Evolutionary conservation across 2,888 invertebrate genomes (phyloP), one percentile per base, ranked within the genome.

Genomic region (Zygaena filipendulae): DNA sequence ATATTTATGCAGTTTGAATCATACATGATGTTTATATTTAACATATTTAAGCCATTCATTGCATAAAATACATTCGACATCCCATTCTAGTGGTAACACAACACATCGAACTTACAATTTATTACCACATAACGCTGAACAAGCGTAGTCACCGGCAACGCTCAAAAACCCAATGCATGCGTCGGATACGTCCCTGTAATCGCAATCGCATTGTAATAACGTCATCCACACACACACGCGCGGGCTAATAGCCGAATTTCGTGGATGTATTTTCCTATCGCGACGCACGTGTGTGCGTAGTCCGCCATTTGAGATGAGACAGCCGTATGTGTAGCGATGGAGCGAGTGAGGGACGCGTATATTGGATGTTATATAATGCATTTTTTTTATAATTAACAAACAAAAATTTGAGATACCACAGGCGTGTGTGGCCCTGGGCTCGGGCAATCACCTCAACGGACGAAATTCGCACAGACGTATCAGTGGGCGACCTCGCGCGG

Each of bases 371-470:
- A 79, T 74, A 77, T 77, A 79, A 79, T 75, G 70, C 75, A 77
- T 79, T 79, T 77, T 79, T 79, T 77, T 79, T 77, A 77, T 77
- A 79, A 79, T 79, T 79, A 79, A 77, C 79, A 75, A 68, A 67
- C 79, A 75, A 75, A 77, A 79, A 67, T 77, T n/a, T 71, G 66
- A 74, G 71, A 71, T 74, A 77, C n/a, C 75, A 77, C 74, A 63
- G 52, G 68, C 50, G 56, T 52, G 56, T 52, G 62, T 64, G 79
- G 52, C 79, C 79, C 64, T 79, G 79, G 69, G 52, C 42, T 52
- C 64, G 77, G 77, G 36, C 72, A 71, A 53, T 67, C 77, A 74
- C 71, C 77, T 67, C 62, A 52, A 52, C 54, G 55, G 62, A 62
- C 74, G 59, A 75, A 77, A 74, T 79, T 79, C 77, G 77, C 77